These are phyloP conservation scores for Crossocerus cetratus DNA, from an alignment of 2,888 invertebrate genomes.

Conservation along the genomic window DNA sequence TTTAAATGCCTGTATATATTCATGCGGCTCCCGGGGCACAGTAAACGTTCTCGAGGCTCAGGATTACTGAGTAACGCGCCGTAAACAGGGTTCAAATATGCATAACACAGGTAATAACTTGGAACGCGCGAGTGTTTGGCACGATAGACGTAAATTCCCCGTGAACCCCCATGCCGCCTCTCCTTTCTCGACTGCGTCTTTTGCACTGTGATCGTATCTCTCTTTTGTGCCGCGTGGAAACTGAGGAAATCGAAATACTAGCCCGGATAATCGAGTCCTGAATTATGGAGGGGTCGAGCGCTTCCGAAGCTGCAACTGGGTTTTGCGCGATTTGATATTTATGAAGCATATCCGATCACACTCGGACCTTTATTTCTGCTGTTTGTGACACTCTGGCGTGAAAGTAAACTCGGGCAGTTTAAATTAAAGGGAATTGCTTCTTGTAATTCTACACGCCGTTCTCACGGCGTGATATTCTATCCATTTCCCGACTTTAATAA, in stretches of 20 bases:
- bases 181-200: background rate
- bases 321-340: no score
- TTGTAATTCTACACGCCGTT: no score
- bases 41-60: background rate
- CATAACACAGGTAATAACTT: constrained; percentile 1
- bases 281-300: background rate
- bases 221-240: background rate
- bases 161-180: background rate
- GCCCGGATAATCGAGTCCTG: background rate
- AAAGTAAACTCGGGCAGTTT: no score
- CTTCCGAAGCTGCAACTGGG: background rate
- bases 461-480: no score
- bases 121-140: background rate
- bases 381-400: no score
- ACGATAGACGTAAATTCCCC: background rate
- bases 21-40: background rate
- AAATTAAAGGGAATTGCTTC: no score
- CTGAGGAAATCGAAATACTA: background rate
- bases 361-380: no score
- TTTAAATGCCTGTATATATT: no score
- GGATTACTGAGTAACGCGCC: background rate
- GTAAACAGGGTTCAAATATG: background rate
- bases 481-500: no score
- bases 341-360: background rate
- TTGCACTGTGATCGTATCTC: background rate